Conservation (phyloP, 2,113 vertebrate species). For the Aramus guarauna region DNA sequence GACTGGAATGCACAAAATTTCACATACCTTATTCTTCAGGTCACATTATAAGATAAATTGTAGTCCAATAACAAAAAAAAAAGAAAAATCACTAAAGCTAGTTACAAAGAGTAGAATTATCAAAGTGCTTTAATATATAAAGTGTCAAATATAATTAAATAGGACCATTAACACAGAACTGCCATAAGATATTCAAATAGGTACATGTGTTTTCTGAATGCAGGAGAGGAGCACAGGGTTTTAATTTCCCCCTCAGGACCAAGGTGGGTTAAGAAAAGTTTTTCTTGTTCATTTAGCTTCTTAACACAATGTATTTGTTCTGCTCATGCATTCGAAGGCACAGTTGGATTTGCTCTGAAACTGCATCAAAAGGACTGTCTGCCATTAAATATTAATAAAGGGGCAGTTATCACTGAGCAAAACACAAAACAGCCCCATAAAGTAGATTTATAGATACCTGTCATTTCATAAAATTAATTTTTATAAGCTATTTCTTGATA, state of each 20-base stretch:
- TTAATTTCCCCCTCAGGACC: background rate
- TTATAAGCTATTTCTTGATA: background rate
- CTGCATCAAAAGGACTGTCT: background rate
- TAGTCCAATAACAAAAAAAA: background rate
- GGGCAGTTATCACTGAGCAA: background rate
- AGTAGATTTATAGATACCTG: background rate
- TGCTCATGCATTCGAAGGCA: background rate
- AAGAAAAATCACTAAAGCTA: background rate
- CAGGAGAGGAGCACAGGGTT: background rate
- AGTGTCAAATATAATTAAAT: constrained; percentile 54
- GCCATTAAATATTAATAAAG: background rate
- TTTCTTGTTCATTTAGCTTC: constrained; percentile 1
- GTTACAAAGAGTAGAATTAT: constrained; percentile 33
- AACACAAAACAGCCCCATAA: background rate
- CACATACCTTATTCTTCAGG: constrained; percentile 13
- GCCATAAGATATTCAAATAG: background rate
- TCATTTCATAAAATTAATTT: background rate
- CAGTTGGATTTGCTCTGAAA: background rate
- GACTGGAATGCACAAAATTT: background rate
- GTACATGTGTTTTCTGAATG: background rate
- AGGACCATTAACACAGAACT: constrained; percentile 20
- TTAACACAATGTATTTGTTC: background rate
- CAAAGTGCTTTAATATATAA: constrained; percentile 64
- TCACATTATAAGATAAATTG: background rate
- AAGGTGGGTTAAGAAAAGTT: background rate